Evolutionary conservation across 2,113 vertebrate genomes (phyloP), one percentile per base, ranked within the genome.

Genomic region (Equus quagga): DNA sequence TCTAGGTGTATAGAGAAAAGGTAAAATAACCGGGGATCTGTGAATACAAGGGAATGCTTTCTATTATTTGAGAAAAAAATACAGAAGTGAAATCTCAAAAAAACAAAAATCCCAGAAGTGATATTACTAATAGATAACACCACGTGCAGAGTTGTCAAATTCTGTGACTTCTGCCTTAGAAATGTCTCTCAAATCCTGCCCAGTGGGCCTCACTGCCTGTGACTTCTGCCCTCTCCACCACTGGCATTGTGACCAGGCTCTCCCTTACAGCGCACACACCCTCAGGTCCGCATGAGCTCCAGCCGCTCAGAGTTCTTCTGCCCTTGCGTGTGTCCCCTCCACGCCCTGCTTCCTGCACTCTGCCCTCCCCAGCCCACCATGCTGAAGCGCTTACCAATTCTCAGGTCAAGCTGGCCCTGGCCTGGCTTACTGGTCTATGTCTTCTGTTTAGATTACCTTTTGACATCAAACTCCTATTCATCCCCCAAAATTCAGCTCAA

Each of bases 31-130:
- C 21, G 23, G 23, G 26, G 44, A 72, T 76, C 56, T 82, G 64
- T 87, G n/a, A 80, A 58, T 21, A 76, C 46, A 60, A 93, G 76
- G 26, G 6, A 94, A 92, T 72, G 54, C 18, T 67, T 96, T 70
- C 65, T 93, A 70, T 82, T 94, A 85, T 72, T 92, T 94, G 33
- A 70, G 23, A n/a, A 56, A 83, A 95, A 87, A 92, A 92, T 75
- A 79, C 14, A 51, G n/a, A 96, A 62, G 8, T 28, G 46, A 92
- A 65, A 18, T 33, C 28, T 83, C 58, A 78, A 60, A 96, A 75
- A 31, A 86, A 41, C 7, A 70, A 76, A 31, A 87, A 33, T 46
- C 8, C 12, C 44, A 64, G 70, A 54, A 93, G 24, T 69, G 31
- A 19, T 33, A 60, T 73, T 76, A 73, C 10, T 91, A 62, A 83